phyloP scores from a whole-genome alignment of 2,113 vertebrate genomes.

The Micronisus gabar region DNA sequence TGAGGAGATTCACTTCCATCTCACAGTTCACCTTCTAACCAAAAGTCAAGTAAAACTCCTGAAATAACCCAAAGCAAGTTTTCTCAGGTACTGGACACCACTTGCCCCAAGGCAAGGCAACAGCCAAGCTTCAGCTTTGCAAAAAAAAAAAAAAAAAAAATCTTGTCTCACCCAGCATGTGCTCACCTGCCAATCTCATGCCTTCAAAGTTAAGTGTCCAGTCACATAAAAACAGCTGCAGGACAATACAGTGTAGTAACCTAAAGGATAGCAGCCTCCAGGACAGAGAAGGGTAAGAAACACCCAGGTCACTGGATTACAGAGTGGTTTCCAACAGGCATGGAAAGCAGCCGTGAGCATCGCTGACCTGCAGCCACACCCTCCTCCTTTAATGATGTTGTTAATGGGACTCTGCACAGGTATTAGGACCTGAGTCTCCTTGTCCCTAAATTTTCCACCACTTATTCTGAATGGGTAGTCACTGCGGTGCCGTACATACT shows the following conservation, averaged over 20 bases:
- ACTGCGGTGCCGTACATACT: accelerated
- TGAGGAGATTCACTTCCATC: background rate
- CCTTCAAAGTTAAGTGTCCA: background rate
- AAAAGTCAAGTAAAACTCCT: background rate
- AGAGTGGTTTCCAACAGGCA: background rate
- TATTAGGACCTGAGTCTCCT: background rate
- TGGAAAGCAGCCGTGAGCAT: background rate
- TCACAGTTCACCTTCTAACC: background rate
- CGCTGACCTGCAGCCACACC: background rate
- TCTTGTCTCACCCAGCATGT: background rate
- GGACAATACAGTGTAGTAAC: accelerated
- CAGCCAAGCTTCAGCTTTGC: background rate
- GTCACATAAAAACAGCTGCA: background rate
- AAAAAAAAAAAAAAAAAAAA: slow-evolving; percentile 6
- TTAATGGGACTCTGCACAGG: background rate
- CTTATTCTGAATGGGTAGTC: background rate
- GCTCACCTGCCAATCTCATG: background rate
- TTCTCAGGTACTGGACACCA: background rate
- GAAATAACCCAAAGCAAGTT: background rate
- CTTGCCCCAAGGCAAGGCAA: background rate
- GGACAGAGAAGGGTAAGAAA: background rate
- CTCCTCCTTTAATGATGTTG: accelerated
- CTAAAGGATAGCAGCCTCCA: background rate
- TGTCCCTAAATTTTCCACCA: background rate
- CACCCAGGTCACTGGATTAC: accelerated